Base-by-base conservation (phyloP, 2,888 invertebrate genomes). In the Drosophila tripunctata region DNA sequence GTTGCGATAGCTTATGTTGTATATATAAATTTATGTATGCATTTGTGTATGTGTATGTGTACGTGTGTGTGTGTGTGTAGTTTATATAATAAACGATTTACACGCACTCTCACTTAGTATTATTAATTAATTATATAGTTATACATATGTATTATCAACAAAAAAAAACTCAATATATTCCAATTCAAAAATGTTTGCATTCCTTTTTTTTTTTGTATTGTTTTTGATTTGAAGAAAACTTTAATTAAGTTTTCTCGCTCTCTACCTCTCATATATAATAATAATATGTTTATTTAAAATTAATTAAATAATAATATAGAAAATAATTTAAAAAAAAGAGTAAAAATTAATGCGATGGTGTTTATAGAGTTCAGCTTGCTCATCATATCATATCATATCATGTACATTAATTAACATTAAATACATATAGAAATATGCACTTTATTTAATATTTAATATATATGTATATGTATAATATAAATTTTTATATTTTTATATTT, bases 321-420 rank as follows among this genome's bases (percentile, higher is more conserved):
- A 75, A 84, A 78, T 83, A 87, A 81, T 85, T 87, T 85, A 81
- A 87, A 70, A 75, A 79, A 87, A 70, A 75, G 76, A 65, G 72
- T 83, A 85, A 71, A 82, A 70, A 77, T 78, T 83, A 83, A 83
- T 83, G 83, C 83, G 83, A 87, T 87, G 83, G 83, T 83, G 47
- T 84, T 81, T 87, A 85, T 87, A 83, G 83, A 83, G 83, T 83
- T 87, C 83, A 78, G 64, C 78, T 70, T 78, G 74, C 72, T 74
- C 76, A 62, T 54, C 48, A 52, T 57, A n/a, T n/a, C n/a, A n/a
- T n/a, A n/a, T n/a, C n/a, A n/a, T n/a, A n/a, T n/a, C n/a, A n/a
- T n/a, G n/a, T n/a, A 63, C 63, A 51, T 36, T 17, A 41, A 24
- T 50, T 48, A n/a, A 36, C 47, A 47, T 47, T 30, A 21, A n/a